Base-by-base conservation (phyloP, 2,888 invertebrate species). In the Chesias legatella region DNA sequence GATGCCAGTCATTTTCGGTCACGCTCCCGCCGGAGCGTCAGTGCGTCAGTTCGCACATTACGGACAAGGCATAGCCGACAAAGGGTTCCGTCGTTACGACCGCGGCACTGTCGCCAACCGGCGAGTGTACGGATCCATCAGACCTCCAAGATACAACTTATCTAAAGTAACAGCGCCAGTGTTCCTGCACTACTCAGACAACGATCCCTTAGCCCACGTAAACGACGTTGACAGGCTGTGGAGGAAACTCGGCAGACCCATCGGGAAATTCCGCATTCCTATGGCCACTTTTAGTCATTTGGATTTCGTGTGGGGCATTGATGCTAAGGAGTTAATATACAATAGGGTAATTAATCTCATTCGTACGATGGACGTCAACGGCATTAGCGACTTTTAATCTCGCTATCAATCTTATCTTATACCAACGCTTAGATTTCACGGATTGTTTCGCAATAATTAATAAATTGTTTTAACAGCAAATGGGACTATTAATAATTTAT, bases 301-400 rank as follows among this genome's bases (percentile, higher is more conserved):
- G 45, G 94, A 94, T 63, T 94, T 93, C 63, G 75, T 92, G 51
- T 93, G 91, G 90, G 93, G 90, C 7, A 90, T 89, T 7, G 86
- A 92, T 63, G 91, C 90, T 0, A 89, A 82, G 37, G 76, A 79
- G 1, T 64, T 93, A 38, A 63, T 94, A 0, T 93, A 91, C 58
- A 75, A 91, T 37, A 83, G 89, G 49, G 71, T 92, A 22, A 69
- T 91, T 9, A 79, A 81, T 39, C 73, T 91, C 11, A 90, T 93
- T 70, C 79, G 46, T 33, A 36, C 71, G 6, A 75, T 79, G 69
- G 74, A 80, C n/a, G 43, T 42, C n/a, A 53, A 63, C 44, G 52
- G 46, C 13, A 49, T 54, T 7, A 40, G 38, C 7, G 48, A 37
- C 7, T 2, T 17, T 17, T 17, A 17, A 17, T 2, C 2, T 17